phyloP scores from a whole-genome alignment of 2,113 vertebrate species.

The Mungos mungo region DNA sequence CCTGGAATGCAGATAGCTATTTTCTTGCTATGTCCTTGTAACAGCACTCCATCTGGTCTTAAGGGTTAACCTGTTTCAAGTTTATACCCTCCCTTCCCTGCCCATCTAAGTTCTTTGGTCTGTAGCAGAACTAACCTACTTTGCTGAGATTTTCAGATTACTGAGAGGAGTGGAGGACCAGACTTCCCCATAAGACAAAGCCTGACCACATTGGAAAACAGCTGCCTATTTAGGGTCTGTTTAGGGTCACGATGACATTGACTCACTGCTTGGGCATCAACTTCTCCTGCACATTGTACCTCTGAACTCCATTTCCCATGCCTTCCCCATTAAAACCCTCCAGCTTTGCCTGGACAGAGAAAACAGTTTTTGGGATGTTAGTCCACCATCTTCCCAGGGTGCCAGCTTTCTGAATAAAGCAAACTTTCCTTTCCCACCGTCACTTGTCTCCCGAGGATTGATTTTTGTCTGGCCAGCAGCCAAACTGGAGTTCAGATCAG shows the following conservation, averaged over 20 bases:
- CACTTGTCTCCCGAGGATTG: not conserved
- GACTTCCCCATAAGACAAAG: not conserved
- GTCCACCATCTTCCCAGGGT: not conserved
- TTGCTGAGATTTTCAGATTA: not conserved
- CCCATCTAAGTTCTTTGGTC: not conserved
- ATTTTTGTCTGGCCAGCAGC: not conserved
- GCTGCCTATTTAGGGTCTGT: not conserved
- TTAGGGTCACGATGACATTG: not conserved
- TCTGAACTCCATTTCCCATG: not conserved
- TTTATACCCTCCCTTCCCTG: not conserved
- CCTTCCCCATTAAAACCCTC: not conserved
- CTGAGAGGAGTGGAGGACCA: not conserved
- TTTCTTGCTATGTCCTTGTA: not conserved
- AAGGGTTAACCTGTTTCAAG: not conserved
- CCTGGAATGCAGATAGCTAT: not conserved
- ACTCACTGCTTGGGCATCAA: not conserved
- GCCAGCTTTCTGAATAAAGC: not conserved
- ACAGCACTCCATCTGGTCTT: not conserved
- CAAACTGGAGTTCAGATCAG: not conserved
- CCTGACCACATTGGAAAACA: not conserved
- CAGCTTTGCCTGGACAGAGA: not conserved
- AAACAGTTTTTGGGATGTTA: not conserved
- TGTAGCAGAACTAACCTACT: not conserved
- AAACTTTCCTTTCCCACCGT: not conserved
- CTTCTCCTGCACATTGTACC: not conserved